phyloP scores from a whole-genome alignment of 2,888 invertebrate species.

The Scotopteryx bipunctaria region DNA sequence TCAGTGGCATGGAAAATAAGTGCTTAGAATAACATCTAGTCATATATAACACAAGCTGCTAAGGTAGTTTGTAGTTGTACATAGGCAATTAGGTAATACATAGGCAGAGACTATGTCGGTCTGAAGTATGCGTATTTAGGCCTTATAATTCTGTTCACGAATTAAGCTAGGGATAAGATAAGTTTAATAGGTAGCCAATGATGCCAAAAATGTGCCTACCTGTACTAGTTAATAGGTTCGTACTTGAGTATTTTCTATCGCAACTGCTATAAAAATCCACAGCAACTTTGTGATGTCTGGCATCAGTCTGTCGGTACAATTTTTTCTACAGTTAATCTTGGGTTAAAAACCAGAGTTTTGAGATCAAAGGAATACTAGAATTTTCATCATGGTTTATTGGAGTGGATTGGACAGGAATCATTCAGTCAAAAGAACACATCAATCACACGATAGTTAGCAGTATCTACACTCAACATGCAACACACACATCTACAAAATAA shows the following conservation, averaged over 20 bases:
- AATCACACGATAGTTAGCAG: background rate
- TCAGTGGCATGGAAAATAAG: conserved; percentile 13
- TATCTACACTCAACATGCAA: background rate
- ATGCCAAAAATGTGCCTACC: background rate
- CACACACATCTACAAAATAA: background rate
- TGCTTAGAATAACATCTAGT: conserved; percentile 17
- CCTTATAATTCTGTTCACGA: too few relatives aligned
- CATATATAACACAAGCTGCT: too few relatives aligned
- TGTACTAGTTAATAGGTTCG: background rate
- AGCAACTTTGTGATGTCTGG: conserved; percentile 4
- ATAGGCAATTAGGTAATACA: too few relatives aligned
- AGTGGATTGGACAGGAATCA: conserved; percentile 9
- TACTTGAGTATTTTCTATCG: background rate
- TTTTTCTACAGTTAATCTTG: conserved; percentile 12
- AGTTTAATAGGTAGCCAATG: background rate
- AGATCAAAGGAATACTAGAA: conserved; percentile 15
- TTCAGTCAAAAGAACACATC: conserved; percentile 5
- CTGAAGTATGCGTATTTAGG: too few relatives aligned
- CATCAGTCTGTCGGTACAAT: background rate
- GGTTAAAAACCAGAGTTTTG: background rate
- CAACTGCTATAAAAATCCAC: conserved; percentile 2
- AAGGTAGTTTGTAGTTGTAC: too few relatives aligned
- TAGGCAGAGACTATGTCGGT: too few relatives aligned
- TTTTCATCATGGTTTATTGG: conserved; percentile 2
- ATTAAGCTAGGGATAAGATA: too few relatives aligned